phyloP scores from a whole-genome alignment of 1,140 invertebrate species.

The Ostrea edulis region DNA sequence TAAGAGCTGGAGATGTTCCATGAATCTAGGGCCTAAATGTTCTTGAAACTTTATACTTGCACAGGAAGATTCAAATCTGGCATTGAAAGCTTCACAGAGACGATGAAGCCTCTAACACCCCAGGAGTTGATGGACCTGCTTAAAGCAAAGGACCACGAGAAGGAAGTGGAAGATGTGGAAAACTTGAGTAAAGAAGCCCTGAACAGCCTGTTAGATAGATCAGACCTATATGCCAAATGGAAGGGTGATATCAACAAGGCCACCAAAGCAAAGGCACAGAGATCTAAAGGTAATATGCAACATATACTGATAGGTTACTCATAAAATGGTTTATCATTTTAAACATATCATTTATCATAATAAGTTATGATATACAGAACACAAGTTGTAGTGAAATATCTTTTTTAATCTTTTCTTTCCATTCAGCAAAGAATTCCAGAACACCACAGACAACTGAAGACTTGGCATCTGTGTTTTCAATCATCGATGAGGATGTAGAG shows the following conservation, averaged over 20 bases:
- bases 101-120: conserved; percentile 67
- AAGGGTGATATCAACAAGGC: neutral
- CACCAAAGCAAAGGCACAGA: neutral
- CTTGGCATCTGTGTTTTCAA: neutral
- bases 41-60: conserved; percentile 7
- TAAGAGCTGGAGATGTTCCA: no score
- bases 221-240: conserved; percentile 19
- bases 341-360: neutral
- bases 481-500: neutral
- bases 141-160: conserved; percentile 16
- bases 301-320: neutral
- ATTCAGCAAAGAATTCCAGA: neutral
- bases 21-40: no score
- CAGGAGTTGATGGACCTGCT: conserved; percentile 79
- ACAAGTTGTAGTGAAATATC: neutral
- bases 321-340: neutral
- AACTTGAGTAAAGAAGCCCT: neutral
- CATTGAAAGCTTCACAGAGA: conserved; percentile 67
- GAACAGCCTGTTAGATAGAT: conserved; percentile 11
- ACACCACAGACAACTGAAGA: neutral
- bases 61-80: conserved; percentile 78
- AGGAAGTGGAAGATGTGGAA: conserved; percentile 3
- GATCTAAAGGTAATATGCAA: neutral
- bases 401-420: neutral
- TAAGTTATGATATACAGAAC: neutral